phyloP scores from a whole-genome alignment of 1,140 invertebrate species.

The Pseudomyrmex flavicornis region DNA sequence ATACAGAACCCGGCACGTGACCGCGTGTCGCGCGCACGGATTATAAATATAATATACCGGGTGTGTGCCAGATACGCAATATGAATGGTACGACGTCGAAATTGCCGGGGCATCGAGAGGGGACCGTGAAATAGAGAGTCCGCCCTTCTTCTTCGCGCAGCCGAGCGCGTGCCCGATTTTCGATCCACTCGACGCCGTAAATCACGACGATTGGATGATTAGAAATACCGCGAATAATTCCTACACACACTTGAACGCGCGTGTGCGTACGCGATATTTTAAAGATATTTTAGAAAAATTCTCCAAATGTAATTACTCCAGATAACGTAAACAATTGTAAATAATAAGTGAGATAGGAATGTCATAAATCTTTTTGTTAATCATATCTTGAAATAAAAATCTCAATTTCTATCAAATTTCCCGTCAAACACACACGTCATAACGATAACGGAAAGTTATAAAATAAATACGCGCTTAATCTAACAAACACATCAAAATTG shows the following conservation, averaged over 20 bases:
- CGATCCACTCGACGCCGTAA: slow-evolving; percentile 50
- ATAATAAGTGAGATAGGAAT: neutral
- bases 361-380: neutral
- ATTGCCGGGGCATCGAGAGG: slow-evolving; percentile 48
- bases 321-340: neutral
- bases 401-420: slow-evolving; percentile 36
- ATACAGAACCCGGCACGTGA: slow-evolving; percentile 79
- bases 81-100: slow-evolving; percentile 53
- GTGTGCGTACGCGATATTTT: too few relatives aligned
- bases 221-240: slow-evolving; percentile 61
- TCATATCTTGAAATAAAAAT: slow-evolving; percentile 38
- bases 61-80: slow-evolving; percentile 58
- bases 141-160: slow-evolving; percentile 9
- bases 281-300: too few relatives aligned
- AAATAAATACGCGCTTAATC: slow-evolving; percentile 43
- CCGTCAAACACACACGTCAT: slow-evolving; percentile 2
- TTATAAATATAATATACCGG: slow-evolving; percentile 84
- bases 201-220: slow-evolving; percentile 67
- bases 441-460: neutral
- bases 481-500: slow-evolving; percentile 48
- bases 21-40: slow-evolving; percentile 81
- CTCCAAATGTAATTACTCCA: neutral
- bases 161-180: slow-evolving; percentile 32
- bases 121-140: slow-evolving; percentile 12
- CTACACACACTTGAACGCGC: neutral